These are phyloP conservation scores for Cyprinodon tularosa DNA, from an alignment of 2,113 vertebrate genomes.

Conservation along the genomic window DNA sequence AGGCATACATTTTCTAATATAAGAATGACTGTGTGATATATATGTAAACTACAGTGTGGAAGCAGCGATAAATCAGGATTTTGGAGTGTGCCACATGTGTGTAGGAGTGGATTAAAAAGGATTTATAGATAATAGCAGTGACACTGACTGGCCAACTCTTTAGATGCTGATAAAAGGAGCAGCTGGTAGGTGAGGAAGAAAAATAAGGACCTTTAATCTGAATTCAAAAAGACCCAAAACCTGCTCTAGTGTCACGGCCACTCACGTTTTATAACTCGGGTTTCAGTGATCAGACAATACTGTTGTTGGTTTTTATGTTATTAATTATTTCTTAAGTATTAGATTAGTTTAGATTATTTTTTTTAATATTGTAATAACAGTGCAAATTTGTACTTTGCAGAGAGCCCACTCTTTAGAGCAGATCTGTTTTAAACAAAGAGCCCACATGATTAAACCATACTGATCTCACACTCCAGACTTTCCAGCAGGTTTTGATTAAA, in stretches of 20 bases:
- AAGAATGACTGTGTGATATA: background rate
- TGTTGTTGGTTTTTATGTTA: no score
- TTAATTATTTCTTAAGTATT: no score
- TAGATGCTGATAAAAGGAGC: conserved; percentile 22
- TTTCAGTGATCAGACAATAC: background rate
- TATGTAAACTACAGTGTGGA: background rate
- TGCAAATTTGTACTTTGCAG: no score
- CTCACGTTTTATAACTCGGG: conserved; percentile 3
- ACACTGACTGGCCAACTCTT: conserved; percentile 14
- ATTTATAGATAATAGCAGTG: conserved; percentile 27
- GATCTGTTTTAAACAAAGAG: no score
- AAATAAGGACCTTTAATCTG: conserved; percentile 29
- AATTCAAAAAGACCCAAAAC: conserved; percentile 10
- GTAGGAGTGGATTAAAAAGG: background rate
- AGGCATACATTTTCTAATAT: background rate
- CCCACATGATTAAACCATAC: no score
- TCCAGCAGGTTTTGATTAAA: no score
- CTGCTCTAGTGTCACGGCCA: background rate
- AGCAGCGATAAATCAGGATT: background rate
- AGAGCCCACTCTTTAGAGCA: no score
- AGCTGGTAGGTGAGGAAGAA: conserved; percentile 27
- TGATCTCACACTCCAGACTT: no score
- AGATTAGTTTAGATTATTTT: no score
- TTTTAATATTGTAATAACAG: no score
- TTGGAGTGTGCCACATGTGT: background rate